Percentiles rank a stretch among this genome's conserved stretches.
Conservation (phyloP, 2,797 vertebrate species). For the Novumbra hubbsi region DNA sequence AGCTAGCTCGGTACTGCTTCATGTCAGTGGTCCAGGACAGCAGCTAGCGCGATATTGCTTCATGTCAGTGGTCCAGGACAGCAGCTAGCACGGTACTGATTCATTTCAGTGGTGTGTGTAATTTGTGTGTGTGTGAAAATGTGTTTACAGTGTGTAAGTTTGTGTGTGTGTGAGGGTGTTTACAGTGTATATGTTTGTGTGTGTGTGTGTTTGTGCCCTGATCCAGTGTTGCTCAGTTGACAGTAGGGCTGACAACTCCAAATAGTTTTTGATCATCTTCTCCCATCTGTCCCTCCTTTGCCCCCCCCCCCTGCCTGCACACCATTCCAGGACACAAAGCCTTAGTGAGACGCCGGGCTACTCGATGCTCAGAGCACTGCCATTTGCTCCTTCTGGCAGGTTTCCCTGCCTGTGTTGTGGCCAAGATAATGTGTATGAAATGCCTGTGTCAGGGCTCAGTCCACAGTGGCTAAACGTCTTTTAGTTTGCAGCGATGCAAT, state of each 20-base stretch:
- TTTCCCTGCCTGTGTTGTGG: not conserved
- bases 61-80: too few relatives aligned
- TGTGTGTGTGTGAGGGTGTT: not conserved
- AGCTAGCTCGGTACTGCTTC: too few relatives aligned
- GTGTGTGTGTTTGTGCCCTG: not conserved
- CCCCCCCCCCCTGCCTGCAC: not conserved
- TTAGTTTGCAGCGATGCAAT: not conserved
- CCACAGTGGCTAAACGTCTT: not conserved
- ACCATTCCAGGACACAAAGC: too few relatives aligned
- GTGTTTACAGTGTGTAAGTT: not conserved
- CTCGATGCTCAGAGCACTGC: too few relatives aligned
- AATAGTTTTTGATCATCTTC: conserved; percentile 11
- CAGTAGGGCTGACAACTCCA: conserved; percentile 14
- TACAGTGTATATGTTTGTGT: conserved; percentile 3
- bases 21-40: too few relatives aligned
- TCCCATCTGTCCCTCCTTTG: not conserved
- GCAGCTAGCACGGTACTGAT: too few relatives aligned
- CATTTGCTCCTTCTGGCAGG: too few relatives aligned
- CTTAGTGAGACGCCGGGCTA: too few relatives aligned
- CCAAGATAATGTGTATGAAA: not conserved
- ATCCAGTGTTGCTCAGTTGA: conserved; percentile 8
- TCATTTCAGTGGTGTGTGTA: too few relatives aligned
- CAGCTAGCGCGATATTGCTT: too few relatives aligned
- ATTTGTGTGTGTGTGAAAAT: too few relatives aligned
- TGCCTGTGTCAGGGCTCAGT: not conserved